Evolutionary conservation across 2,888 invertebrate genomes (phyloP).

Genomic region (Epinotia demarniana): DNA sequence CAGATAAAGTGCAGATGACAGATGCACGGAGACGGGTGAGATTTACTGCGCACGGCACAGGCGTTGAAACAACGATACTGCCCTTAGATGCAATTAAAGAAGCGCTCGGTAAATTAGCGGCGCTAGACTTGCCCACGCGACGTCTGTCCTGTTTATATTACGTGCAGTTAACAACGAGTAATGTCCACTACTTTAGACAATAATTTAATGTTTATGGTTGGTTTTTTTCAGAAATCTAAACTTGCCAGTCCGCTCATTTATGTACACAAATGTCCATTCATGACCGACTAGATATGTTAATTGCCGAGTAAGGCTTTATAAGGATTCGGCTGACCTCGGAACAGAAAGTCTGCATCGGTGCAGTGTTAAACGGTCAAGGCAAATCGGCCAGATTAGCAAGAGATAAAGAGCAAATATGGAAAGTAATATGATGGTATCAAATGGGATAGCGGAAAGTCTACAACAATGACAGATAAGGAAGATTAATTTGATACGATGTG

Average conservation of each 20-base stretch:
- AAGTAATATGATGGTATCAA: slow-evolving; percentile 19
- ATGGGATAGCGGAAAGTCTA: slow-evolving; percentile 36
- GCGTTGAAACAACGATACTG: slow-evolving; percentile 53
- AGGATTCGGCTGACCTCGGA: slow-evolving; percentile 72
- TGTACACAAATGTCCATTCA: slow-evolving; percentile 54
- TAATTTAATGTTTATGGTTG: slow-evolving; percentile 46
- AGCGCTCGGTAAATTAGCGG: slow-evolving; percentile 59
- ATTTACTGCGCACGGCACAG: slow-evolving; percentile 55
- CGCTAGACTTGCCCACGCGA: slow-evolving; percentile 51
- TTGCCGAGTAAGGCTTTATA: slow-evolving; percentile 56
- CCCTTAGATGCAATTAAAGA: slow-evolving; percentile 60
- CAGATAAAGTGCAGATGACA: slow-evolving; percentile 50
- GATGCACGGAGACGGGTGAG: slow-evolving; percentile 49
- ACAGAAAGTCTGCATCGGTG: slow-evolving; percentile 71
- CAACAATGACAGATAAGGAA: slow-evolving; percentile 41
- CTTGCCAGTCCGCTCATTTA: slow-evolving; percentile 5
- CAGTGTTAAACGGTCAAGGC: slow-evolving; percentile 74
- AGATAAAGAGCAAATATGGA: slow-evolving; percentile 50
- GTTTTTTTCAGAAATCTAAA: slow-evolving; percentile 16
- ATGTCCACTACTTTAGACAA: slow-evolving; percentile 52
- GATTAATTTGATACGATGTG: slow-evolving; percentile 40
- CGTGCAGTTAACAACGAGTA: slow-evolving; percentile 58
- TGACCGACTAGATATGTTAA: slow-evolving; percentile 60
- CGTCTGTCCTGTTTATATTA: slow-evolving; percentile 57
- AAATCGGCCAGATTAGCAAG: slow-evolving; percentile 58